Percentiles rank a stretch among this genome's conserved stretches.
Evolutionary conservation across 1,140 invertebrate genomes (phyloP).

Genomic region (Gryllus bimaculatus): DNA sequence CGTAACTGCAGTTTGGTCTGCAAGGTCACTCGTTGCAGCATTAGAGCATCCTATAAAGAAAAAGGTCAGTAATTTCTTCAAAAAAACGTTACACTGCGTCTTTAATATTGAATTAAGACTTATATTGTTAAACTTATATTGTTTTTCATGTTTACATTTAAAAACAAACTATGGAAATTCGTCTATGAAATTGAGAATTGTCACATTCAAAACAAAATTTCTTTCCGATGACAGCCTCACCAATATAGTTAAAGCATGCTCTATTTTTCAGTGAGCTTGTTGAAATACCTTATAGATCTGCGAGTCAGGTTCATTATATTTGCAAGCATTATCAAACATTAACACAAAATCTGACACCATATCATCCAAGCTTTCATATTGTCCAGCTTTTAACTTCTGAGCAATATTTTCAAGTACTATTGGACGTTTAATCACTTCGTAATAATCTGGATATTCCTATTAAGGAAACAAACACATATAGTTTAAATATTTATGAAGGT

Average conservation of each 20-base stretch:
- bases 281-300: slow-evolving; percentile 83
- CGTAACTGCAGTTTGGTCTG: slow-evolving; percentile 85
- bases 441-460: slow-evolving; percentile 93
- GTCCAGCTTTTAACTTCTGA: slow-evolving; percentile 65
- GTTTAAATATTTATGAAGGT: background rate
- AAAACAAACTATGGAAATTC: background rate
- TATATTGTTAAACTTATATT: too few relatives aligned
- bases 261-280: slow-evolving; percentile 18
- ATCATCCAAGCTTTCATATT: slow-evolving; percentile 82
- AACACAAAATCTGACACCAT: slow-evolving; percentile 86
- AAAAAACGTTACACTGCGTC: too few relatives aligned
- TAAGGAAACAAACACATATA: slow-evolving; percentile 21
- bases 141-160: background rate
- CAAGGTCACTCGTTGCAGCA: slow-evolving; percentile 80
- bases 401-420: slow-evolving; percentile 95
- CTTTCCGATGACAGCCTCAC: background rate
- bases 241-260: background rate
- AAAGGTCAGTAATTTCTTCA: slow-evolving; percentile 9
- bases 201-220: background rate
- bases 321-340: slow-evolving; percentile 99
- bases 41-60: slow-evolving; percentile 68
- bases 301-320: slow-evolving; percentile 98
- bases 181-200: too few relatives aligned
- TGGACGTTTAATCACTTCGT: slow-evolving; percentile 94
- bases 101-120: too few relatives aligned